phyloP scores from a whole-genome alignment of 35 echinoderm and acorn worm species.

The Stichopus chloronotus region DNA sequence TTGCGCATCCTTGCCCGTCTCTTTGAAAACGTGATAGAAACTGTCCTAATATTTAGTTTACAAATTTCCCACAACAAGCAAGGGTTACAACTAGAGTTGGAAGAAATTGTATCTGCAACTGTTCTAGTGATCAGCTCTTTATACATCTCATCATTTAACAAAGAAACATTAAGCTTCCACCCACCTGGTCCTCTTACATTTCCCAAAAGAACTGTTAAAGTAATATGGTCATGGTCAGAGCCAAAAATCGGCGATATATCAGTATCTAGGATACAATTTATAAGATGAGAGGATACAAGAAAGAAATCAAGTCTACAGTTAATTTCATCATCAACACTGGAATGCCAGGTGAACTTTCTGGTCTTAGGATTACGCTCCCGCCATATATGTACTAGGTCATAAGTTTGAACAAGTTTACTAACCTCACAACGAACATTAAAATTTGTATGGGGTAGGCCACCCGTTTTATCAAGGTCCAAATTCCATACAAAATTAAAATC shows the following conservation, averaged over 20 bases:
- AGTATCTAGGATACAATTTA: too few relatives aligned
- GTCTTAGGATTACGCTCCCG: constrained; percentile 13
- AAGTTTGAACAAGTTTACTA: not conserved
- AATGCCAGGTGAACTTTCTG: constrained; percentile 9
- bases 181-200: not conserved
- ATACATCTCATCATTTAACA: not conserved
- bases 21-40: not conserved
- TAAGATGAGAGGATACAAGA: too few relatives aligned
- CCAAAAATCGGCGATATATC: too few relatives aligned
- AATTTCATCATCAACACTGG: not conserved
- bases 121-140: not conserved
- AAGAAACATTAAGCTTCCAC: not conserved
- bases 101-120: not conserved
- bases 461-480: constrained; percentile 16
- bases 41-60: not conserved
- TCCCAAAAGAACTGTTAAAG: too few relatives aligned
- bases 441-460: not conserved
- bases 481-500: not conserved
- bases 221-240: too few relatives aligned
- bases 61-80: not conserved
- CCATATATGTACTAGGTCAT: constrained; percentile 6
- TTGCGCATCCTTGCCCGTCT: not conserved
- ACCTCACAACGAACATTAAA: not conserved
- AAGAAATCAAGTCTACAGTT: too few relatives aligned
- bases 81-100: not conserved